phyloP scores from a whole-genome alignment of 2,113 vertebrate genomes.

The Trogon melanurus region DNA sequence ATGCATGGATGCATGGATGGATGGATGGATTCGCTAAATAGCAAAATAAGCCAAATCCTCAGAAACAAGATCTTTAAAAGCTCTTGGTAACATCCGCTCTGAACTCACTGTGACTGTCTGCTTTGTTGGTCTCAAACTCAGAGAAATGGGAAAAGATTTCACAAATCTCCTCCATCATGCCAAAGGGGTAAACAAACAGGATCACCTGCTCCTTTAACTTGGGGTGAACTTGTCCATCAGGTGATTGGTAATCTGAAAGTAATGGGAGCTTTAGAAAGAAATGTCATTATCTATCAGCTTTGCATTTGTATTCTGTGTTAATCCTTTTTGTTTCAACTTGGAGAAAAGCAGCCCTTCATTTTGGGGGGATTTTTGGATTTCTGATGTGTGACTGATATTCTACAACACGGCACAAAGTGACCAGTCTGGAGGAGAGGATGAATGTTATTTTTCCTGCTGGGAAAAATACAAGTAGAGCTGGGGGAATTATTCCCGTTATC shows the following conservation, averaged over 20 bases:
- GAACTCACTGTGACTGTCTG: background rate
- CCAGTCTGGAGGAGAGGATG: background rate
- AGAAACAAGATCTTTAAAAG: background rate
- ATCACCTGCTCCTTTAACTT: background rate
- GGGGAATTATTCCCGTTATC: slow-evolving; percentile 12
- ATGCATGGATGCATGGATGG: background rate
- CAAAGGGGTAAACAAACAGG: slow-evolving; percentile 31
- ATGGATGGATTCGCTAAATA: background rate
- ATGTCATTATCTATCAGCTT: background rate
- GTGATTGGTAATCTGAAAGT: slow-evolving; percentile 6
- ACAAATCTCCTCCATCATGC: background rate
- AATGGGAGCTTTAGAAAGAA: slow-evolving; percentile 21
- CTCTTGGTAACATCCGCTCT: background rate
- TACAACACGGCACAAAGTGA: background rate
- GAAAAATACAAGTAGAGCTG: slow-evolving; percentile 14
- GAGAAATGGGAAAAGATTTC: slow-evolving; percentile 26
- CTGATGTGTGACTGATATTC: background rate
- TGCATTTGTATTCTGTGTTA: slow-evolving; percentile 25
- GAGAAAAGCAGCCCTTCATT: background rate
- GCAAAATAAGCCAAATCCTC: slow-evolving; percentile 19
- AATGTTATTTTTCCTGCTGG: slow-evolving; percentile 9
- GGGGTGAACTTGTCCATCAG: slow-evolving; percentile 16
- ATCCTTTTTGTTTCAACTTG: slow-evolving; percentile 41
- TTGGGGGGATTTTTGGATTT: background rate
- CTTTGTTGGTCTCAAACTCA: background rate